These are phyloP conservation scores for Pantherophis vulpinus DNA, from an alignment of 2,797 vertebrate species.

Conservation along the genomic window DNA sequence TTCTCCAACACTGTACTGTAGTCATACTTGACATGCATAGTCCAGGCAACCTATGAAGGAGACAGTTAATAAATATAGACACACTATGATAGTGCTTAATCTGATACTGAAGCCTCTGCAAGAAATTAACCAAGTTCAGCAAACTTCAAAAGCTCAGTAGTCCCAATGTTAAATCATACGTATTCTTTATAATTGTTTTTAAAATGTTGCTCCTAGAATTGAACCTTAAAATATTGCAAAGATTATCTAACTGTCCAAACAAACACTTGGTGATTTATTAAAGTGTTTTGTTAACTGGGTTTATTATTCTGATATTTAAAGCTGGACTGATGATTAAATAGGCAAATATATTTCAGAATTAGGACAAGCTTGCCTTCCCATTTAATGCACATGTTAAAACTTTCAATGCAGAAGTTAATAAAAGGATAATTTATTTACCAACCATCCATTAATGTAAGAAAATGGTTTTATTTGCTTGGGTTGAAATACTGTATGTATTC, in stretches of 20 bases:
- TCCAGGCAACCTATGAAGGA: not conserved
- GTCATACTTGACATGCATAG: not conserved
- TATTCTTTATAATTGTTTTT: not conserved
- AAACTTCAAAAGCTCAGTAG: not conserved
- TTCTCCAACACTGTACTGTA: not conserved
- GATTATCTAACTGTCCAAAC: conserved; percentile 28
- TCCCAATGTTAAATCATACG: not conserved
- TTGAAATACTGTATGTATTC: conserved; percentile 25
- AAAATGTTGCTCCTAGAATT: not conserved
- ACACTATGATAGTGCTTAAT: not conserved
- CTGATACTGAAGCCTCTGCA: not conserved
- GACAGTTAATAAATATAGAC: not conserved
- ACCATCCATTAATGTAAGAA: conserved; percentile 31
- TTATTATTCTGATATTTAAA: conserved; percentile 7
- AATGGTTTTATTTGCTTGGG: conserved; percentile 42
- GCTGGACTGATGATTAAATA: conserved; percentile 26
- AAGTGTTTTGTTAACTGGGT: conserved; percentile 11
- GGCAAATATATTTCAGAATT: conserved; percentile 28
- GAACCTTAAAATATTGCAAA: not conserved
- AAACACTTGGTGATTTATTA: not conserved
- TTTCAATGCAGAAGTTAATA: conserved; percentile 48
- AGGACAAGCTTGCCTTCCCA: conserved; percentile 39
- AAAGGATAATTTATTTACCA: conserved; percentile 44
- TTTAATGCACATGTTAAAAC: conserved; percentile 29
- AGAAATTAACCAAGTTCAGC: not conserved